Base-by-base conservation (phyloP, 2,888 invertebrate genomes). In the Tridacna crocea region DNA sequence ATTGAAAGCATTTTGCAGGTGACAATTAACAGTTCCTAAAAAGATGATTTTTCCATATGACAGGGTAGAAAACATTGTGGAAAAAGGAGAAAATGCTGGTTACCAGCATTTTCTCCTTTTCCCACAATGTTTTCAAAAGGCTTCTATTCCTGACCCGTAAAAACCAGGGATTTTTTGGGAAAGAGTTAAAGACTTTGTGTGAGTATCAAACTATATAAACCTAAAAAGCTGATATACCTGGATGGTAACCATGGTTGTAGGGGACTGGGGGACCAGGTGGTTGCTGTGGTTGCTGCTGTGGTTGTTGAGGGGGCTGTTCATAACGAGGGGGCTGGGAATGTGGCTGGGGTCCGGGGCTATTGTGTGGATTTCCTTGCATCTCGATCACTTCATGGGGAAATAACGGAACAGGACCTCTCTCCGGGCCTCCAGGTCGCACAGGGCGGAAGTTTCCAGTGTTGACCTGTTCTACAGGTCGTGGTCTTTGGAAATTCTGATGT, bases 311-410 rank as follows among this genome's bases (percentile, higher is more conserved):
- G 10, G 70, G 58, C 24, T 70, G 76, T 60, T 58, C 48, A 48
- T 46, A 61, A 12, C 61, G 77, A 19, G 51, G n/a, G 47, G 58
- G 72, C 19, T 36, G 51, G 17, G 55, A 58, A 51, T 75, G 75
- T 36, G 65, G 46, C 55, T 65, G 66, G 12, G 51, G 51, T 13
- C 48, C 48, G 24, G 55, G 68, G 47, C 48, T 63, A 1, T 47
- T 51, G n/a, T 65, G 75, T 0, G 47, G 74, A 12, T 46, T 36
- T n/a, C 61, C 51, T 6, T 46, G 46, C 19, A 36, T 6, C 13
- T 68, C 47, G 1, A 66, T 55, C 17, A 72, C 61, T 19, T 74
- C 79, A 68, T 70, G 58, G 19, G 79, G 61, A 68, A 79, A 79
- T 17, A 74, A 60, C 4, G 74, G 74, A 12, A 75, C 66, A 26